These are phyloP conservation scores for Coronaproctus castanopsis DNA, from an alignment of 2,888 invertebrate genomes.

Conservation along the genomic window DNA sequence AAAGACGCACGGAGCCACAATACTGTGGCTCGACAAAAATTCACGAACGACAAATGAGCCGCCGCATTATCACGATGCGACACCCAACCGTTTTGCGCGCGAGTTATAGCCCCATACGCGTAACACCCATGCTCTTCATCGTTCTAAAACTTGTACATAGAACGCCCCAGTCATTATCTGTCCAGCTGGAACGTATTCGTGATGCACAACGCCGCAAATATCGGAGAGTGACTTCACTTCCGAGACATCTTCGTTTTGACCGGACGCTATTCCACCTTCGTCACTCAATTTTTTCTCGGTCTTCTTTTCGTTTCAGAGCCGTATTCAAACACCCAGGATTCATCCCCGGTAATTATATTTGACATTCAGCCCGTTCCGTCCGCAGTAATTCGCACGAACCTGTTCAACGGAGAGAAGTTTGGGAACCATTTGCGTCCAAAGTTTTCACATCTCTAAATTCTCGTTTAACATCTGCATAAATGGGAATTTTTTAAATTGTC, in stretches of 20 bases:
- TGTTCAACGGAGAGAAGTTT: too few species aligned
- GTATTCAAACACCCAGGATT: slow-evolving; percentile 16
- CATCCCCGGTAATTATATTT: slow-evolving; percentile 15
- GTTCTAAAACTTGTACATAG: slow-evolving; percentile 5
- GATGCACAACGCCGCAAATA: too few species aligned
- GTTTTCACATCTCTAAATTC: too few species aligned
- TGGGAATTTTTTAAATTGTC: too few species aligned
- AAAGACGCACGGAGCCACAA: slow-evolving; percentile 12
- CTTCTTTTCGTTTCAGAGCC: too few species aligned
- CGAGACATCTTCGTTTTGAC: slow-evolving; percentile 1
- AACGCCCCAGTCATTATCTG: slow-evolving; percentile 7
- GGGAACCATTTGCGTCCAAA: too few species aligned
- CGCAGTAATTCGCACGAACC: slow-evolving; percentile 11
- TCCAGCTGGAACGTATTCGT: slow-evolving; percentile 5
- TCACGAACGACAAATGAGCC: slow-evolving; percentile 14
- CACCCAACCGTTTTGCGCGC: slow-evolving; percentile 18
- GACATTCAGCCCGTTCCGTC: slow-evolving; percentile 13
- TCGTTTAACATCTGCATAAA: too few species aligned
- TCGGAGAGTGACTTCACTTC: too few species aligned
- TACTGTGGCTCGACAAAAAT: slow-evolving; percentile 19
- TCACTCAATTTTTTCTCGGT: slow-evolving; percentile 14
- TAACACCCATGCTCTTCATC: neutral
- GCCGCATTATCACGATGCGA: slow-evolving; percentile 20
- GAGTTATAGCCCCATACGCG: slow-evolving; percentile 14
- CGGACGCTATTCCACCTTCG: neutral